These are phyloP conservation scores for Andrena chrysosceles DNA, from an alignment of 2,888 invertebrate genomes.

Conservation along the genomic window DNA sequence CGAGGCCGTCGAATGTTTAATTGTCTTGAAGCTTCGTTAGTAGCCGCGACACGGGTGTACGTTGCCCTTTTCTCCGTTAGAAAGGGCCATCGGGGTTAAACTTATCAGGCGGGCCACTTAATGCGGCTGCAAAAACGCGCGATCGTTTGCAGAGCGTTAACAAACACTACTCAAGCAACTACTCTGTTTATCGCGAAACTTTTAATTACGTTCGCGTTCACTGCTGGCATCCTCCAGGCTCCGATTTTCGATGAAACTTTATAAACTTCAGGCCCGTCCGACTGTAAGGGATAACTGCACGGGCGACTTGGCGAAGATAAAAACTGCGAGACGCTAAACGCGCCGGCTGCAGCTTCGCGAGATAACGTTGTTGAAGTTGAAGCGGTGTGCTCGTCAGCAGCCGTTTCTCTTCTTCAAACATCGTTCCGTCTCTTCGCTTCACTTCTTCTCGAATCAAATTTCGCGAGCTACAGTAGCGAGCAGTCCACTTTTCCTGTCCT, in stretches of 20 bases:
- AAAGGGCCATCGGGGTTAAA: neutral
- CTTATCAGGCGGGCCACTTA: neutral
- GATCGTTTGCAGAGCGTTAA: slow-evolving; percentile 20
- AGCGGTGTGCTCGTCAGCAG: neutral
- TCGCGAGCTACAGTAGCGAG: neutral
- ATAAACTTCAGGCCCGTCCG: slow-evolving; percentile 27
- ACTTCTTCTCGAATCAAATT: neutral
- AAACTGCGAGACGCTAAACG: slow-evolving; percentile 28
- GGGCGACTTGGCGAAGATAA: slow-evolving; percentile 45
- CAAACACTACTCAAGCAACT: slow-evolving; percentile 10
- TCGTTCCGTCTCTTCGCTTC: neutral
- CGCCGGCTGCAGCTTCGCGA: neutral
- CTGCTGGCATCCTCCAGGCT: neutral
- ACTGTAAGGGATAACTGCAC: slow-evolving; percentile 31
- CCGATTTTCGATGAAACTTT: slow-evolving; percentile 53
- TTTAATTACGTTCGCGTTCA: slow-evolving; percentile 52
- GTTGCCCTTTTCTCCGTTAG: too few relatives aligned
- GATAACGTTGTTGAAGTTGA: slow-evolving; percentile 33
- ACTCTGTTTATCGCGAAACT: slow-evolving; percentile 55
- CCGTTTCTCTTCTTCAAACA: slow-evolving; percentile 1
- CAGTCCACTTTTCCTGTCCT: neutral
- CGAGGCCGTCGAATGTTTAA: too few relatives aligned
- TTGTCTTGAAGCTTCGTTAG: too few relatives aligned
- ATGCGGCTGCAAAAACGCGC: slow-evolving; percentile 8
- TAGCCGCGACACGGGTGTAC: too few relatives aligned